Evolutionary conservation across 2,113 vertebrate species (phyloP).

Genomic region (Mohoua ochrocephala): DNA sequence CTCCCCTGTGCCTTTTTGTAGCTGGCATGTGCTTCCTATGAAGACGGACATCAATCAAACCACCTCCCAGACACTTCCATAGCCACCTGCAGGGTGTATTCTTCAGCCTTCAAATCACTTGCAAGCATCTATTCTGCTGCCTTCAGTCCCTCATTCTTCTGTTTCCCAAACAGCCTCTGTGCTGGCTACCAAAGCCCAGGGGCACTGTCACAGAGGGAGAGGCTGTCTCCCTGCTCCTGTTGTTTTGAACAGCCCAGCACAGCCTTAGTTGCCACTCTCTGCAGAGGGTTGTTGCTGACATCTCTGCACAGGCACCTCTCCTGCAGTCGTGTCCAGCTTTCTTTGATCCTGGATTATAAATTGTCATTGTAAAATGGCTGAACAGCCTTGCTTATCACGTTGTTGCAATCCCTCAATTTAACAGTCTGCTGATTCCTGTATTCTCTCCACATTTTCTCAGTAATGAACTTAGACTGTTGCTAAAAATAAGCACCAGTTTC

Average conservation of each 20-base stretch:
- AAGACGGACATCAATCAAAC: neutral
- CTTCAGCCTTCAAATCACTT: neutral
- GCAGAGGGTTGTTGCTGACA: neutral
- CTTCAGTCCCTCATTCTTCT: neutral
- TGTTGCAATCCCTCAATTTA: neutral
- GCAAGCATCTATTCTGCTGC: neutral
- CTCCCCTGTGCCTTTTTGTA: neutral
- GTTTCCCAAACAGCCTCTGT: neutral
- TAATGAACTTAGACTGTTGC: neutral
- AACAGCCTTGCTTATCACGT: neutral
- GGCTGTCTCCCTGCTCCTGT: neutral
- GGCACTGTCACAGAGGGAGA: neutral
- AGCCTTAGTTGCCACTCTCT: neutral
- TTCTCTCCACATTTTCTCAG: neutral
- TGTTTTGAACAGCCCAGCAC: neutral
- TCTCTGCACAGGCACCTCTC: neutral
- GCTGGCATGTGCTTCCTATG: neutral
- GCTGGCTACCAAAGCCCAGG: neutral
- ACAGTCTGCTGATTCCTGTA: neutral
- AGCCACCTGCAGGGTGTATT: neutral
- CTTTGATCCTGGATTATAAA: neutral
- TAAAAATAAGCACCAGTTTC: neutral
- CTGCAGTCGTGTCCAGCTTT: fast-evolving
- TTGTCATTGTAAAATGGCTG: neutral
- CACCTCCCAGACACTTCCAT: neutral